These are phyloP conservation scores for Phoenicopterus ruber DNA, from an alignment of 2,113 vertebrate genomes.

Conservation along the genomic window DNA sequence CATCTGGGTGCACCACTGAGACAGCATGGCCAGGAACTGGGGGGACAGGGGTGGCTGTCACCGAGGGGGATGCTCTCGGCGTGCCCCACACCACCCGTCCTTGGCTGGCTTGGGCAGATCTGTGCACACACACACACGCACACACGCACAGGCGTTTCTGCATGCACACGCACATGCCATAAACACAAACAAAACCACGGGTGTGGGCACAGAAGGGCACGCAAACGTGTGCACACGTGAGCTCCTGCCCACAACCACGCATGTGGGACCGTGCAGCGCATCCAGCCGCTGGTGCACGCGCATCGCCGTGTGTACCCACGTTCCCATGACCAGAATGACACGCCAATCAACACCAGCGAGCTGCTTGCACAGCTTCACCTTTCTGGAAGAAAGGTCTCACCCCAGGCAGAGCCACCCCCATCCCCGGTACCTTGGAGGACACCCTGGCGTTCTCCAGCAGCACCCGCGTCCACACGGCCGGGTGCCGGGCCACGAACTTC, in stretches of 20 bases:
- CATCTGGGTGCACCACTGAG: conserved; percentile 98
- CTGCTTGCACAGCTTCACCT: background rate
- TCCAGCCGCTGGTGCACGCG: rapidly evolving
- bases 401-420: background rate
- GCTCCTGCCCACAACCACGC: rapidly evolving
- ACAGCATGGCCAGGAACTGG: conserved; percentile 92
- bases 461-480: conserved; percentile 94
- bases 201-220: rapidly evolving
- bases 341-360: background rate
- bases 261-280: rapidly evolving
- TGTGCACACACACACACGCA: no score
- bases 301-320: rapidly evolving
- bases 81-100: background rate
- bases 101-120: background rate
- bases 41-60: background rate
- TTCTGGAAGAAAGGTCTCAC: background rate
- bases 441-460: conserved; percentile 94
- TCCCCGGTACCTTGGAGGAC: conserved; percentile 85
- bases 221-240: background rate
- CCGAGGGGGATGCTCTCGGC: rapidly evolving
- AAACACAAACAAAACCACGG: rapidly evolving
- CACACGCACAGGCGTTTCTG: background rate
- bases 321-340: rapidly evolving
- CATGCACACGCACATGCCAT: rapidly evolving
- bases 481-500: conserved; percentile 95